Conservation (phyloP, 2,888 invertebrate genomes). For the Eupithecia exiguata region DNA sequence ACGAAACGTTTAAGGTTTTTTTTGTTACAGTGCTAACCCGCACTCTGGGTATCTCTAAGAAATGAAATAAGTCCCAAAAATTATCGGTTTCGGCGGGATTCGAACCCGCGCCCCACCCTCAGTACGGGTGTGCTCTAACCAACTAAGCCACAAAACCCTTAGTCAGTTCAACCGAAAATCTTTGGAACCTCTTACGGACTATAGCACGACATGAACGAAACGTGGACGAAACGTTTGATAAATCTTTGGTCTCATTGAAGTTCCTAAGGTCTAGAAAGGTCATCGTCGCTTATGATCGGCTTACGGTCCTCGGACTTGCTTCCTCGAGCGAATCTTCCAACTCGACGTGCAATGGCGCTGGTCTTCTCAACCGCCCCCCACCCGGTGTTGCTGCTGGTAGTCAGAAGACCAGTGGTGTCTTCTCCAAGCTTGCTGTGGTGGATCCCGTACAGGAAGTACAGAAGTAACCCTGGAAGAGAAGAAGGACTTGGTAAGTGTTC, state of each 20-base stretch:
- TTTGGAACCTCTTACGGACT: too few species aligned
- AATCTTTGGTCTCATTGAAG: neutral
- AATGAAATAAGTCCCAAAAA: too few species aligned
- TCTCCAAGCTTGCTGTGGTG: conserved; percentile 92
- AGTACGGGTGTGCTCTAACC: too few species aligned
- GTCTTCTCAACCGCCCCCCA: conserved; percentile 81
- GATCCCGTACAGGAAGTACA: conserved; percentile 93
- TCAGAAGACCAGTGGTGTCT: conserved; percentile 75
- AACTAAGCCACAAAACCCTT: too few species aligned
- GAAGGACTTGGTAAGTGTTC: conserved; percentile 12
- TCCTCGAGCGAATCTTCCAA: conserved; percentile 69
- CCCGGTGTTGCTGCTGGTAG: conserved; percentile 66
- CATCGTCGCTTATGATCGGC: conserved; percentile 78
- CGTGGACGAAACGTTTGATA: neutral
- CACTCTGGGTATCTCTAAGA: too few species aligned
- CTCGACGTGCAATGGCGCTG: conserved; percentile 69
- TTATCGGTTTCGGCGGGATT: too few species aligned
- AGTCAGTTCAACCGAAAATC: too few species aligned
- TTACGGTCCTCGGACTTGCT: conserved; percentile 75
- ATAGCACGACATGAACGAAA: too few species aligned
- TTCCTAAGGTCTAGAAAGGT: conserved; percentile 62
- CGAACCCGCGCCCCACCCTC: too few species aligned
- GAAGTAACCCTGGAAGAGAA: conserved; percentile 86
- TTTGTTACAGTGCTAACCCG: too few species aligned
- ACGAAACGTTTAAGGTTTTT: neutral